Base-by-base conservation (phyloP, 1,140 invertebrate genomes). In the Aphis gossypii region DNA sequence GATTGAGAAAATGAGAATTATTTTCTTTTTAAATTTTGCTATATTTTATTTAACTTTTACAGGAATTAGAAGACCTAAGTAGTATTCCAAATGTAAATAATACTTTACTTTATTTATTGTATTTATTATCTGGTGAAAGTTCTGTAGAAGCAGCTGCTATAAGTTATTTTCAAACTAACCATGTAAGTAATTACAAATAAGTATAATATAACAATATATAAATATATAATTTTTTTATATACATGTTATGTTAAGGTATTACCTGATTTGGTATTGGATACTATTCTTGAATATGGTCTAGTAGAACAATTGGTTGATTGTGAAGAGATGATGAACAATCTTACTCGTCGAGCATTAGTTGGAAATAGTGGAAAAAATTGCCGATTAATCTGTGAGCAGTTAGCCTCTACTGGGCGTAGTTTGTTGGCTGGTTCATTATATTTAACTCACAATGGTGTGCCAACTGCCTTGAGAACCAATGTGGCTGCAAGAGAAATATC, bases 51-150 rank as follows among this genome's bases (percentile, higher is more conserved):
- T 90, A n/a, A 41, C 21, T 25, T 93, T 56, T 38, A 5, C 21
- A 93, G 92, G 92, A 93, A 93, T 54, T 93, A 38, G 92, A 93
- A 84, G 82, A 93, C 8, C 14, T 93, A 14, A 54, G 48, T 83
- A 56, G 35, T 84, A 56, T 54, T 0, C 35, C 48, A 30, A 84
- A 86, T 44, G 25, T 86, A 6, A 93, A 93, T 6, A 56, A n/a
- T 56, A 84, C 11, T n/a, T 86, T 93, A 41, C 76, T 93, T 14
- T 60, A 38, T 51, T 93, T 93, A 41, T 54, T 93, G 6, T 93
- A 93, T 84, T 84, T 93, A 84, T 30, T 93, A 93, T 93, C 82
- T 93, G 92, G 92, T 14, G 92, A 93, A 38, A 93, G 82, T 93
- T n/a, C 92, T 54, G 82, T 93, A 51, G 92, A 93, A 86, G 25